Evolutionary conservation across 2,888 invertebrate species (phyloP), one percentile per base, ranked within the genome.

Genomic region (Phortica magna): DNA sequence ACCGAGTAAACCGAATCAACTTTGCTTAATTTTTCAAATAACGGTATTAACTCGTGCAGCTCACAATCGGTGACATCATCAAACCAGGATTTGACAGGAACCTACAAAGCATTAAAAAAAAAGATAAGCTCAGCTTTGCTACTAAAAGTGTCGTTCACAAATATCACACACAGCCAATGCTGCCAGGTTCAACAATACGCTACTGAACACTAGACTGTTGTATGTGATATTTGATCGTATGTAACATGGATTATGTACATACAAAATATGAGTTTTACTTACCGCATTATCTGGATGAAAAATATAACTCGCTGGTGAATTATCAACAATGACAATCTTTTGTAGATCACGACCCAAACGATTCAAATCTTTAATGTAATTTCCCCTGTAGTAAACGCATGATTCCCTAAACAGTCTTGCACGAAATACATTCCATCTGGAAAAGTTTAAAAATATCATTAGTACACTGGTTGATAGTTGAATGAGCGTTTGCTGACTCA

Each of bases 241-340:
- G 0, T 31, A 4, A 31, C 31, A 31, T 31, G n/a, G n/a, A 31
- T 4, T 2, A 31, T 31, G 31, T 31, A 31, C 31, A 31, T 31
- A 31, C 5, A 2, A 31, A 31, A 31, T 4, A 31, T 31, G 31
- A 31, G 31, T 31, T 31, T 31, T 31, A 95, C 97, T 96, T 93
- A 99, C 99, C 93, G 99, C 99, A 94, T 99, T 99, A 92, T 99
- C 98, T 91, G 99, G 99, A 95, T 99, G 99, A 96, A 99, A 99
- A 94, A 99, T 98, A 93, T 99, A 99, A 84, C 98, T 98, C 90
- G 99, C 99, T 89, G 99, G 99, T 90, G 99, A 99, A 94, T 99
- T 99, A 94, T 99, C 99, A 85, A 99, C 97, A 90, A 99, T 99
- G 90, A 99, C 96, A 90, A 99, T 98, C 92, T 98, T 97, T 89